Conservation (phyloP, 2,113 vertebrate genomes). For the Prionailurus bengalensis region DNA sequence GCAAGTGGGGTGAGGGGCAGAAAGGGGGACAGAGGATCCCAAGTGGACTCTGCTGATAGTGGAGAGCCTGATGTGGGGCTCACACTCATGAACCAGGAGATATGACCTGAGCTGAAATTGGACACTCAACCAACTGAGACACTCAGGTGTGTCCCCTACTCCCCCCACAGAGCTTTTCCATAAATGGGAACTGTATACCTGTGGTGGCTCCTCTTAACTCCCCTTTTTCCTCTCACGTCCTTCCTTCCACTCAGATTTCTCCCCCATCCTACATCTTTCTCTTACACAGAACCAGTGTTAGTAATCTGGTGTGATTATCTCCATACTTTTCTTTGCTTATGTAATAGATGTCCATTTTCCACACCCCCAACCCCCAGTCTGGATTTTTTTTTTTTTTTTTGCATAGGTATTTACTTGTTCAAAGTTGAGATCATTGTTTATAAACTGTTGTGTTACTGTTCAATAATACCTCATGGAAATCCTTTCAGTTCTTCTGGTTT, state of each 20-base stretch:
- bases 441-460: neutral
- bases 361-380: fast-evolving
- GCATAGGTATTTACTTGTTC: neutral
- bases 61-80: too few relatives aligned
- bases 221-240: neutral
- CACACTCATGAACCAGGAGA: too few relatives aligned
- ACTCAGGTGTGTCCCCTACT: too few relatives aligned
- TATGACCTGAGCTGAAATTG: too few relatives aligned
- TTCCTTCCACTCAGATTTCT: neutral
- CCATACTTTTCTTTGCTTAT: neutral
- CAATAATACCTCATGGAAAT: neutral
- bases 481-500: neutral
- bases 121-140: too few relatives aligned
- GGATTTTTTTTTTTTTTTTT: neutral
- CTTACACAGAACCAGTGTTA: neutral
- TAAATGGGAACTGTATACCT: neutral
- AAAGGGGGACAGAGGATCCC: too few relatives aligned
- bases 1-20: too few relatives aligned
- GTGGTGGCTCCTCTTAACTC: neutral
- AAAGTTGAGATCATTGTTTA: neutral
- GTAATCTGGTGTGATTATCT: neutral
- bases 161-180: neutral
- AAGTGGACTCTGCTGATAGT: too few relatives aligned
- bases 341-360: neutral
- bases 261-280: neutral